Evolutionary conservation across 2,888 invertebrate genomes (phyloP).

Genomic region (Mythimna loreyi): DNA sequence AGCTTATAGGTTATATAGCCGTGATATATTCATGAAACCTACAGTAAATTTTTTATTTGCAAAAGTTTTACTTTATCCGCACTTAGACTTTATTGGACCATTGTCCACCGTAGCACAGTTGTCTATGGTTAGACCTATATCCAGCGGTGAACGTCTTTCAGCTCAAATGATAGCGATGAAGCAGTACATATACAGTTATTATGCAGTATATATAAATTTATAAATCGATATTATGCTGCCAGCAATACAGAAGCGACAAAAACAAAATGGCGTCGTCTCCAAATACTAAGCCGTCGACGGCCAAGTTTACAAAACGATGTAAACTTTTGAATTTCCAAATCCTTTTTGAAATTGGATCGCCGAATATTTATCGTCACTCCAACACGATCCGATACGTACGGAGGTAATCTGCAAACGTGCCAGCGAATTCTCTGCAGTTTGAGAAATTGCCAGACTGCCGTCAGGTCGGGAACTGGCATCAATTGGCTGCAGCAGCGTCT

Average conservation of each 20-base stretch:
- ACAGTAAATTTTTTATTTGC: neutral
- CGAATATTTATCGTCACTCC: constrained; percentile 38
- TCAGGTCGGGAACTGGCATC: constrained; percentile 37
- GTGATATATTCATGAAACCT: neutral
- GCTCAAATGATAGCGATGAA: too few relatives aligned
- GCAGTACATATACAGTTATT: too few relatives aligned
- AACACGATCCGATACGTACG: constrained; percentile 31
- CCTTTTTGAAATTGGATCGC: constrained; percentile 43
- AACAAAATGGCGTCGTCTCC: constrained; percentile 7
- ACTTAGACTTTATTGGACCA: too few relatives aligned
- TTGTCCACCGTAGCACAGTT: too few relatives aligned
- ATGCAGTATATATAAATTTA: neutral
- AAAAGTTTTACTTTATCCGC: neutral
- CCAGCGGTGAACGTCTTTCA: too few relatives aligned
- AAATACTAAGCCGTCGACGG: neutral
- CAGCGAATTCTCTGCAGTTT: constrained; percentile 36
- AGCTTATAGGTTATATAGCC: neutral
- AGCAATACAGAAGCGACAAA: neutral
- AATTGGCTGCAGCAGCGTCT: constrained; percentile 52
- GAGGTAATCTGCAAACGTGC: constrained; percentile 40
- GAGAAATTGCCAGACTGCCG: constrained; percentile 41
- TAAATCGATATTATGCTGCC: neutral
- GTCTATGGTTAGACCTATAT: too few relatives aligned
- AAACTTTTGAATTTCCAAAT: constrained; percentile 50
- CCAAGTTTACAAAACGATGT: constrained; percentile 36